These are phyloP conservation scores for Syngnathus typhle DNA, from an alignment of 2,113 vertebrate species.

Conservation along the genomic window DNA sequence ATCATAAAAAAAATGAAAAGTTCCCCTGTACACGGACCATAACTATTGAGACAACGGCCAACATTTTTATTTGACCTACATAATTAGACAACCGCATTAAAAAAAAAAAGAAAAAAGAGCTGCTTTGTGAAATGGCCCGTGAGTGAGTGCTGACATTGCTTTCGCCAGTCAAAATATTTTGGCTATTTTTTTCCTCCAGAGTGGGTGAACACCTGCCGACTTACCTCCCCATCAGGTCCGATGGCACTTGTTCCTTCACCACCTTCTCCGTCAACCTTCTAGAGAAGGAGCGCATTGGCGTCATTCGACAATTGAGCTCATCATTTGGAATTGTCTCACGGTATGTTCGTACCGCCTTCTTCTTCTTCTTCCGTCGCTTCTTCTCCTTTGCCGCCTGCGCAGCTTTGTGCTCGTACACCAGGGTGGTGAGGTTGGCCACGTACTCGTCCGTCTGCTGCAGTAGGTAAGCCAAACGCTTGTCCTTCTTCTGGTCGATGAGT, in stretches of 20 bases:
- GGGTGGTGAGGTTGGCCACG: conserved; percentile 92
- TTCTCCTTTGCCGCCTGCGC: conserved; percentile 97
- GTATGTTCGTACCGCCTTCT: conserved; percentile 67
- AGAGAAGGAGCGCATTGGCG: conserved; percentile 1
- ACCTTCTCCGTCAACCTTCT: conserved; percentile 86
- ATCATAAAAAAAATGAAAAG: background rate
- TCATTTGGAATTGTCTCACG: too few species aligned
- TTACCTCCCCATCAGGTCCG: conserved; percentile 95
- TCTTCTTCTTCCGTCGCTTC: conserved; percentile 88
- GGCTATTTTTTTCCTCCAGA: too few species aligned
- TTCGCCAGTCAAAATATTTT: background rate
- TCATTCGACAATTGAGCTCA: background rate
- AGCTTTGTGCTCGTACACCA: conserved; percentile 96
- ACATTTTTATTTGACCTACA: background rate
- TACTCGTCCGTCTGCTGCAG: conserved; percentile 97
- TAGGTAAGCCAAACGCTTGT: conserved; percentile 91
- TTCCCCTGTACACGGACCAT: background rate
- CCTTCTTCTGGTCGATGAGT: conserved; percentile 97
- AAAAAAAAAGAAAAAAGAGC: background rate
- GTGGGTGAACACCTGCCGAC: background rate
- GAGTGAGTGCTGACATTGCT: background rate
- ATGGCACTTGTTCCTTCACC: conserved; percentile 82
- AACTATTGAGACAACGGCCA: background rate
- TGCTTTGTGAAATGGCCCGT: background rate
- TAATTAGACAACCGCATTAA: too few species aligned